Evolutionary conservation across 1,140 invertebrate genomes (phyloP).

Genomic region (Trichonephila clavata): DNA sequence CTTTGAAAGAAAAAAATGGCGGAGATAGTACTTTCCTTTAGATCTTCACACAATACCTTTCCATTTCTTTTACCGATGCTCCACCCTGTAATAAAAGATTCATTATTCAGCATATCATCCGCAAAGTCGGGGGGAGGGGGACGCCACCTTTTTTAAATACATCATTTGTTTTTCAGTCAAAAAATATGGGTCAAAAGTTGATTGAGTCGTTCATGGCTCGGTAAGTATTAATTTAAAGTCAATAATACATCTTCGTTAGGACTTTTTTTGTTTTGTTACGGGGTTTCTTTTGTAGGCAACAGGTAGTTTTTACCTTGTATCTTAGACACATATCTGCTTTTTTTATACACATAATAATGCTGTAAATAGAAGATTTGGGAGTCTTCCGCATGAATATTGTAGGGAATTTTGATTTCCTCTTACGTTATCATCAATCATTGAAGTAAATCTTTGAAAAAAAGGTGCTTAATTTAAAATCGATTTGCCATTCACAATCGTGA

Average conservation of each 20-base stretch:
- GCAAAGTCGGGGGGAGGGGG: not conserved
- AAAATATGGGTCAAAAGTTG: conserved; percentile 68
- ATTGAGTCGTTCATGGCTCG: conserved; percentile 65
- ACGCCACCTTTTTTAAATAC: conserved; percentile 4
- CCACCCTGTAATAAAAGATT: conserved; percentile 57
- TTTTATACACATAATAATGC: not conserved
- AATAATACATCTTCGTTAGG: conserved; percentile 26
- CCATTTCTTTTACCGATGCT: conserved; percentile 51
- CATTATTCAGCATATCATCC: conserved; percentile 37
- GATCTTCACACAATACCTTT: conserved; percentile 53
- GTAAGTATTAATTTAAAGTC: conserved; percentile 52
- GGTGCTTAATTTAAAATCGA: not conserved
- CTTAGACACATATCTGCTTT: not conserved
- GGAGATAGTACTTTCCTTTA: not conserved
- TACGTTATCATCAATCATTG: not conserved
- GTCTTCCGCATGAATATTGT: not conserved
- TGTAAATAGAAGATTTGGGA: conserved; percentile 1
- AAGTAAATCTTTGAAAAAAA: not conserved
- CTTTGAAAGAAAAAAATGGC: conserved; percentile 19
- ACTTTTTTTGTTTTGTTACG: not conserved
- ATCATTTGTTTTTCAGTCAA: not conserved
- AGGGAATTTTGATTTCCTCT: not conserved
- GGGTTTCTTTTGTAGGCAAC: not conserved
- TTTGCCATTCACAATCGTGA: not conserved
- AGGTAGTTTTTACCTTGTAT: not conserved